Percentiles rank a stretch among this genome's conserved stretches.
phyloP scores from a whole-genome alignment of 2,113 vertebrate genomes.

The Nycticorax nycticorax region DNA sequence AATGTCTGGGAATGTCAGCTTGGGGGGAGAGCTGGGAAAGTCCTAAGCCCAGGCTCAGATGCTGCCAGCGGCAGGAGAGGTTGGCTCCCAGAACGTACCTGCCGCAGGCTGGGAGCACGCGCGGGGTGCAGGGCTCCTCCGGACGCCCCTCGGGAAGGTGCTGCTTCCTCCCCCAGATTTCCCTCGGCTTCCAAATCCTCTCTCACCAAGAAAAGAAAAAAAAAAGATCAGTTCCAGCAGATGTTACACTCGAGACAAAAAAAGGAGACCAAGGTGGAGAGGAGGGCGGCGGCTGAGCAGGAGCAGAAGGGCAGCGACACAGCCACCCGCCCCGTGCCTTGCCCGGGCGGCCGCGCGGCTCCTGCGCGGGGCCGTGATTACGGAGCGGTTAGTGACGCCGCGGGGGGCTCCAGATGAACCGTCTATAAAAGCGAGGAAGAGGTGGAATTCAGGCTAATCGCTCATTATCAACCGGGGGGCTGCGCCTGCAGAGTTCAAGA shows the following conservation, averaged over 20 bases:
- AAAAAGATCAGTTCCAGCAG: not conserved
- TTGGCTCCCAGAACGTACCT: not conserved
- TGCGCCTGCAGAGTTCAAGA: not conserved
- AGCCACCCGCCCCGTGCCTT: not conserved
- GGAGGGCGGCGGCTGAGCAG: not conserved
- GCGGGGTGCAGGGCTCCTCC: not conserved
- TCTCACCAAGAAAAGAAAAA: not conserved
- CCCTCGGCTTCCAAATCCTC: not conserved
- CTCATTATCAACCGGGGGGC: not conserved
- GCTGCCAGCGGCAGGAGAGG: not conserved
- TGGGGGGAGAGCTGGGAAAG: not conserved
- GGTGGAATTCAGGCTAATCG: conserved; percentile 33
- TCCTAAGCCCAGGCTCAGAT: not conserved
- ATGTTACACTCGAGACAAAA: not conserved
- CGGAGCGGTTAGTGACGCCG: rapidly evolving
- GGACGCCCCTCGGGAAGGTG: not conserved
- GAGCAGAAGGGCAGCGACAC: not conserved
- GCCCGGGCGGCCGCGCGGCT: not conserved
- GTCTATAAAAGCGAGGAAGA: not conserved
- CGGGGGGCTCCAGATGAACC: not conserved
- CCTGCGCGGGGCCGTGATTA: not conserved
- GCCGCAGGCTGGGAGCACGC: not conserved
- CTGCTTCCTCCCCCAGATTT: not conserved
- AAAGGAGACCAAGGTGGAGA: not conserved
- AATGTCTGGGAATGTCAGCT: rapidly evolving